Evolutionary conservation across 1,140 invertebrate genomes (phyloP).

Genomic region (Campoletis sonorensis): DNA sequence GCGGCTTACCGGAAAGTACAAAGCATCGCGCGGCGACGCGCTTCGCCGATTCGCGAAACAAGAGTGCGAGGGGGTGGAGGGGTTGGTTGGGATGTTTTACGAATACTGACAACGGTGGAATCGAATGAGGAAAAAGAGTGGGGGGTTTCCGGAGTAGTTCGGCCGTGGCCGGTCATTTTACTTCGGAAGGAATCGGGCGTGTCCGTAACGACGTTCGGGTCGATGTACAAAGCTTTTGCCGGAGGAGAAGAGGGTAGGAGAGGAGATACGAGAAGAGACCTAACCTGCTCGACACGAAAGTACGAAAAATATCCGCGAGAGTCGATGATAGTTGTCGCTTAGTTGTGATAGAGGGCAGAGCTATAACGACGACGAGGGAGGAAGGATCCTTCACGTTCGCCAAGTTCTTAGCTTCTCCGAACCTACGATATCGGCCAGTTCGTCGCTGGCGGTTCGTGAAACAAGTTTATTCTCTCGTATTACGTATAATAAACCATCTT

Average conservation of each 20-base stretch:
- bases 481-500: background rate
- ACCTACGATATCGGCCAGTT: conserved; percentile 72
- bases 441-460: conserved; percentile 71
- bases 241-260: no score
- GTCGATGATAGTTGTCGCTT: conserved; percentile 20
- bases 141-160: conserved; percentile 37
- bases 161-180: conserved; percentile 13
- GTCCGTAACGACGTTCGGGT: conserved; percentile 24
- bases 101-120: conserved; percentile 22
- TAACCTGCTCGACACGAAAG: conserved; percentile 13
- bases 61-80: background rate
- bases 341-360: conserved; percentile 16
- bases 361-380: conserved; percentile 36
- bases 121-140: background rate
- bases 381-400: conserved; percentile 15
- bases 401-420: conserved; percentile 35
- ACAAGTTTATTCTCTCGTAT: conserved; percentile 59
- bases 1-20: conserved; percentile 58
- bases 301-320: conserved; percentile 23
- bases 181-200: conserved; percentile 29
- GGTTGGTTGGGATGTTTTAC: background rate
- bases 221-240: conserved; percentile 15
- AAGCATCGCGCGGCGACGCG: conserved; percentile 52
- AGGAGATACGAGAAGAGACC: background rate
- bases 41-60: conserved; percentile 36